Conservation (phyloP, 2,797 vertebrate species). For the Rhinatrema bivittatum region DNA sequence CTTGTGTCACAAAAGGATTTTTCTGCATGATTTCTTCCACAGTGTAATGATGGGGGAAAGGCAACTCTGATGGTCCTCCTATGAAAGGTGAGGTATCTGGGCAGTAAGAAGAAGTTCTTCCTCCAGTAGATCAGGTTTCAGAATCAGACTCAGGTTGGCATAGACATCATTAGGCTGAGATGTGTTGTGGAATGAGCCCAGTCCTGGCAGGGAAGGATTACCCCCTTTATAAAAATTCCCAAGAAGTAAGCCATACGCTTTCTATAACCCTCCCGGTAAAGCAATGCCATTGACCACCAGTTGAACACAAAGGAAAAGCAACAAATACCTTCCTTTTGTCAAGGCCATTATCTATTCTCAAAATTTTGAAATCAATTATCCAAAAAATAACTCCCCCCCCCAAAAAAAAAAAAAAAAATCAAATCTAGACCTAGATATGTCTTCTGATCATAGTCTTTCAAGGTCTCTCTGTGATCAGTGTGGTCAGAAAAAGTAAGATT, state of each 20-base stretch:
- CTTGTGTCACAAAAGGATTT: slow-evolving; percentile 61
- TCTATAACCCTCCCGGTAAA: slow-evolving; percentile 63
- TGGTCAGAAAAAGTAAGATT: too few relatives aligned
- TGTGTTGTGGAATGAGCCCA: slow-evolving; percentile 7
- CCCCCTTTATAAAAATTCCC: slow-evolving; percentile 59
- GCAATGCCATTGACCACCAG: slow-evolving; percentile 67
- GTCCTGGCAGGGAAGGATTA: neutral
- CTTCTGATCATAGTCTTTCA: too few relatives aligned
- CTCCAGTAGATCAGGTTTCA: slow-evolving; percentile 12
- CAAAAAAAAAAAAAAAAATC: too few relatives aligned
- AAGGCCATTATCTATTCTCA: neutral
- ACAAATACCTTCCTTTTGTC: slow-evolving; percentile 61
- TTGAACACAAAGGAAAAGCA: slow-evolving; percentile 69
- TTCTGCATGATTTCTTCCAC: slow-evolving; percentile 52
- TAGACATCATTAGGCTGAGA: slow-evolving; percentile 48
- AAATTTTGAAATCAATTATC: neutral
- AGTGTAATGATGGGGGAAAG: slow-evolving; percentile 56
- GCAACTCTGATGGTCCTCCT: slow-evolving; percentile 69
- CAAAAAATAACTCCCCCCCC: too few relatives aligned
- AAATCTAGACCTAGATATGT: too few relatives aligned
- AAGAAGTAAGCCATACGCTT: slow-evolving; percentile 65
- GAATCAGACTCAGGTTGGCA: slow-evolving; percentile 56
- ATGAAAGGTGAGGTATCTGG: slow-evolving; percentile 54
- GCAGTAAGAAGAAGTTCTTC: slow-evolving; percentile 58
- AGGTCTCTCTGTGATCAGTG: too few relatives aligned